These are phyloP conservation scores for Stegodyphus dumicola DNA, from an alignment of 1,140 invertebrate species.

Conservation along the genomic window DNA sequence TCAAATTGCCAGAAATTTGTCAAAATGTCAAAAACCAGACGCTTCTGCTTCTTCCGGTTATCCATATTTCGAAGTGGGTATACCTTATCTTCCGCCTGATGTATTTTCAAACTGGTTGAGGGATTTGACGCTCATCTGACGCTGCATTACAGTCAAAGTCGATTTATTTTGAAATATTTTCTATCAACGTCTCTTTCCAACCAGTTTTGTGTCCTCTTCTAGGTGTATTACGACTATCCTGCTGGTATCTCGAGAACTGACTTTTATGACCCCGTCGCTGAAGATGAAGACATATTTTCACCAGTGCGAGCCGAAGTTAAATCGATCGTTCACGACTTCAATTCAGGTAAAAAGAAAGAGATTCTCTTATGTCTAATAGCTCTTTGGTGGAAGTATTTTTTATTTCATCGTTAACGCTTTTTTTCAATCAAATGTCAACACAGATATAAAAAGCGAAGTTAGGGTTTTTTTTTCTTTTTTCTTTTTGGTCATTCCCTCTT, in stretches of 20 bases:
- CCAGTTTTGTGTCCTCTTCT: too few relatives aligned
- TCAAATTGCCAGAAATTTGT: too few relatives aligned
- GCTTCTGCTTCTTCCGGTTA: too few relatives aligned
- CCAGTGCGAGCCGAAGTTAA: constrained; percentile 1
- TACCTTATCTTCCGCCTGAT: too few relatives aligned
- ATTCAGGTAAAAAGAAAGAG: constrained; percentile 36
- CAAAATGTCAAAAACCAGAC: too few relatives aligned
- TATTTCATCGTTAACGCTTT: constrained; percentile 40
- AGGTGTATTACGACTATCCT: constrained; percentile 41
- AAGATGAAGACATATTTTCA: constrained; percentile 31
- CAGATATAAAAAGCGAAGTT: constrained; percentile 24
- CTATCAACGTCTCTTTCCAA: background rate
- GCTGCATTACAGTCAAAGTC: too few relatives aligned
- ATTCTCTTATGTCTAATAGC: constrained; percentile 34
- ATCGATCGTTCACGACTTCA: constrained; percentile 47
- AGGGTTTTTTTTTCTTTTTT: constrained; percentile 14
- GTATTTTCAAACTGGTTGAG: too few relatives aligned
- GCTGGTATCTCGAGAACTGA: constrained; percentile 18
- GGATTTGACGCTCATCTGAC: too few relatives aligned
- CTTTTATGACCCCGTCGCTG: constrained; percentile 21
- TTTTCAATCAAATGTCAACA: constrained; percentile 57
- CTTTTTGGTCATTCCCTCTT: background rate
- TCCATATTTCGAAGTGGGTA: too few relatives aligned
- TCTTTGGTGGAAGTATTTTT: constrained; percentile 20
- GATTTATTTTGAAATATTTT: background rate